Percentiles rank a stretch among this genome's conserved stretches.
Evolutionary conservation across 1,140 invertebrate species (phyloP).

Genomic region (Drosophila prosaltans): DNA sequence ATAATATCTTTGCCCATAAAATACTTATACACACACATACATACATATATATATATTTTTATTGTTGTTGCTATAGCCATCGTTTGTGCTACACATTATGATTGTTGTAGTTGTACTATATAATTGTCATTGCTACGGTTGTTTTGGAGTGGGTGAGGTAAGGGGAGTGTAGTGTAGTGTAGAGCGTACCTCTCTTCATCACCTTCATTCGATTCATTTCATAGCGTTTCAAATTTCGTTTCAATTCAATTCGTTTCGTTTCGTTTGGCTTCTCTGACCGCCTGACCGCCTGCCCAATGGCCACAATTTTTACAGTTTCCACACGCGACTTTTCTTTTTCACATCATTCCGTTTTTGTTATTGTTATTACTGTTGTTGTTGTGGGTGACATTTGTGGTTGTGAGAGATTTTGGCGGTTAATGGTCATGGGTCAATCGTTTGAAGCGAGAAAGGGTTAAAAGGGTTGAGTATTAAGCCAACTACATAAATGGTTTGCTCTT

Average conservation of each 20-base stretch:
- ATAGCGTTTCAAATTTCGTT: slow-evolving; percentile 25
- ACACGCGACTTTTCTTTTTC: not conserved
- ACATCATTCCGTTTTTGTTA: not conserved
- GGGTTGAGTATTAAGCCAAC: slow-evolving; percentile 8
- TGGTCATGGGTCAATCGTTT: slow-evolving; percentile 32
- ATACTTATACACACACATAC: slow-evolving; percentile 18
- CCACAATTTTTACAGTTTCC: slow-evolving; percentile 47
- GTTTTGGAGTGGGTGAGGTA: not conserved
- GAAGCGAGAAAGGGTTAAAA: not conserved
- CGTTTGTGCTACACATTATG: slow-evolving; percentile 37
- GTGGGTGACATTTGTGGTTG: slow-evolving; percentile 56
- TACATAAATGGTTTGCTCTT: slow-evolving; percentile 1
- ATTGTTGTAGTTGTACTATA: slow-evolving; percentile 41
- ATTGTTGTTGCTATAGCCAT: slow-evolving; percentile 12
- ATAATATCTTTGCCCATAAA: slow-evolving; percentile 41
- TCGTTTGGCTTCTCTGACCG: slow-evolving; percentile 28
- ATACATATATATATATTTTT: slow-evolving; percentile 31
- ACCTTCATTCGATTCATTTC: slow-evolving; percentile 28
- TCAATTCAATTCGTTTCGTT: slow-evolving; percentile 42
- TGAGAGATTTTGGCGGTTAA: slow-evolving; percentile 56
- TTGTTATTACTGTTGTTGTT: slow-evolving; percentile 35
- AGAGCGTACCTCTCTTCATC: not conserved
- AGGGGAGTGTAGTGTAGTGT: no score
- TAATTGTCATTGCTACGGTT: slow-evolving; percentile 41
- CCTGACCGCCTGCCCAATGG: slow-evolving; percentile 32